Base-by-base conservation (phyloP, 2,113 vertebrate species). In the Psittacus erithacus region DNA sequence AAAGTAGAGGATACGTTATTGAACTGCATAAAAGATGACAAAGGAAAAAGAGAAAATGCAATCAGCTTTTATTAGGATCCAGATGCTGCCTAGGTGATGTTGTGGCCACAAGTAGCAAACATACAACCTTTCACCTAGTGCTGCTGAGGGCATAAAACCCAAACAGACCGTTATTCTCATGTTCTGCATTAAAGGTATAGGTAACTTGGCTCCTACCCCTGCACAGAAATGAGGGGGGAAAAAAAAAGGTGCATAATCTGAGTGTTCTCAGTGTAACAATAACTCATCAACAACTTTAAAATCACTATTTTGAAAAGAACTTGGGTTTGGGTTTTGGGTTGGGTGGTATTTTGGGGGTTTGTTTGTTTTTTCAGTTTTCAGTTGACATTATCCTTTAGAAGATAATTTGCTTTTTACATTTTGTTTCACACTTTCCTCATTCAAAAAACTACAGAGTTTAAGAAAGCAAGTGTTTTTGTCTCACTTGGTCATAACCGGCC, bases 1-100 rank as follows among this genome's bases (percentile, higher is more conserved):
- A 90, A 91, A 73, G 79, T 79, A 82, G 80, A 84, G 78, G 67
- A 62, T 29, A 82, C 38, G 63, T 93, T 95, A 96, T 74, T 88
- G 82, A 91, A 75, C 82, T 73, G 49, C 49, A n/a, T 15, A 80
- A 76, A 41, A 85, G 62, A 89, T 49, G 52, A 71, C 74, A 94
- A 64, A 27, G 47, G 70, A 62, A 73, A 92, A 87, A 78, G 38
- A 86, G 63, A 64, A 84, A 24, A 59, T 24, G 57, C 33, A 35
- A 5, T 24, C 23, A 86, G 44, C 20, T 59, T 15, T 43, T 57
- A n/a, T 12, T 28, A 17, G 52, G 52, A 55, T 33, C 7, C 71
- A 86, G 71, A 31, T 28, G 17, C 14, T 83, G 71, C 71, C 75
- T 39, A 46, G 67, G 41, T 31, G 80, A 35, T 16, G 59, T n/a